Conservation (phyloP, 2,888 invertebrate species). For the Mallateleia sp. region DNA sequence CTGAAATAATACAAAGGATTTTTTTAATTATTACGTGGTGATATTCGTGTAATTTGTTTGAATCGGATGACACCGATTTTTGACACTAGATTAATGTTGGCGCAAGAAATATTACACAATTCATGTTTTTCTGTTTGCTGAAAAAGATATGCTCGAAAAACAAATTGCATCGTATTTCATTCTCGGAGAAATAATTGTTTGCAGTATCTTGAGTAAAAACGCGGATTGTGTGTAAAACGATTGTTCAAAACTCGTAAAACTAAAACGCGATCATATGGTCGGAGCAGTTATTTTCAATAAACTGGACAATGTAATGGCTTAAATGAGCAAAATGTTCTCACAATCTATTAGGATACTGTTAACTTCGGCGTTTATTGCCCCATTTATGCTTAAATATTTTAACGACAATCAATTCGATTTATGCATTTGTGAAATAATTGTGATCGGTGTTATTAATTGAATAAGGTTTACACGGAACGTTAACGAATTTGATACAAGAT, state of each 20-base stretch:
- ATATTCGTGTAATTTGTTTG: no score
- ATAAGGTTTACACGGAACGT: slow-evolving; percentile 23
- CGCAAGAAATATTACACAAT: background rate
- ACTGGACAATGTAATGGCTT: slow-evolving; percentile 36
- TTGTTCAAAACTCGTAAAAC: slow-evolving; percentile 50
- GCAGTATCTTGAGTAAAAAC: background rate
- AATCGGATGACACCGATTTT: slow-evolving; percentile 8
- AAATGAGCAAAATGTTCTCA: slow-evolving; percentile 56
- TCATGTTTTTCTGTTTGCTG: background rate
- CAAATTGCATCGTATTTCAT: slow-evolving; percentile 23
- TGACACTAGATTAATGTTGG: background rate
- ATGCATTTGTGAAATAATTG: slow-evolving; percentile 32
- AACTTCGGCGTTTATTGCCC: slow-evolving; percentile 34
- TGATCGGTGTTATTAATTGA: slow-evolving; percentile 30
- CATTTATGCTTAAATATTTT: slow-evolving; percentile 29
- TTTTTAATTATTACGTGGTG: no score
- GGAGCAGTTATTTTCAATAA: slow-evolving; percentile 49
- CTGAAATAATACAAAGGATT: background rate
- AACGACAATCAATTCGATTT: slow-evolving; percentile 26
- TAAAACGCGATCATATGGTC: slow-evolving; percentile 39
- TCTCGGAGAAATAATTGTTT: slow-evolving; percentile 5
- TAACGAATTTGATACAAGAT: slow-evolving; percentile 11
- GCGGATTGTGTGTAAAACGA: slow-evolving; percentile 15
- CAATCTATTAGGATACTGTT: slow-evolving; percentile 48
- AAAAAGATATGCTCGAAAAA: slow-evolving; percentile 5